Base-by-base conservation (phyloP, 1,140 invertebrate species). In the Polyergus mexicanus region DNA sequence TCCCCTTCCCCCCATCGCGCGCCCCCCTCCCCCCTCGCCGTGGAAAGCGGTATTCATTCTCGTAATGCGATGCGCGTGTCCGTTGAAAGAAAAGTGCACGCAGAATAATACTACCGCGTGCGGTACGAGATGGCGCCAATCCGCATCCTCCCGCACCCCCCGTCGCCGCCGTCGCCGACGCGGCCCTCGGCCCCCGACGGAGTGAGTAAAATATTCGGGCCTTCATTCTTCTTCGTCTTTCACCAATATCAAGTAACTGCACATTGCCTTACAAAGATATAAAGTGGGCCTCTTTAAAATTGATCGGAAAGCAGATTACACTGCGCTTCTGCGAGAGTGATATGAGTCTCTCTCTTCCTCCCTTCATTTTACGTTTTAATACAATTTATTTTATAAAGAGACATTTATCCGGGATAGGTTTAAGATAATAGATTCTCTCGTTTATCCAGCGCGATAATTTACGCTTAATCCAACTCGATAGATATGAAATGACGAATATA, bases 71-170 rank as follows among this genome's bases (percentile, higher is more conserved):
- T 60, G 63, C 41, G 63, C 41, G 76, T 16, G 77, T 44, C 38
- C 51, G 19, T 35, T 22, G 38, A 72, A 83, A 74, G 85, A 91
- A 91, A 90, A 90, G 86, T 86, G 83, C 85, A 72, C 71, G 76
- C 80, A 72, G 87, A 90, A 91, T 90, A 91, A 91, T 28, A 2
- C 2, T 28, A 28, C 25, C 88, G 85, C 87, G 91, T 89, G 90
- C 88, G 85, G 89, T 88, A 88, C 88, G 68, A 41, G 74, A 89
- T 86, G 91, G 91, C 91, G 91, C 91, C 91, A 91, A 87, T 76
- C 56, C 76, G 54, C 58, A 5, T 35, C 77, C 65, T 62, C 86
- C 65, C 78, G 25, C 58, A 22, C 28, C 81, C 56, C 80, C n/a
- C 38, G 72, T 8, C 44, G 41, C 62, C 44, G 41, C 54, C 41